Evolutionary conservation across 2,888 invertebrate genomes (phyloP), one percentile per base, ranked within the genome.

Genomic region (Dolichomitus sp.): DNA sequence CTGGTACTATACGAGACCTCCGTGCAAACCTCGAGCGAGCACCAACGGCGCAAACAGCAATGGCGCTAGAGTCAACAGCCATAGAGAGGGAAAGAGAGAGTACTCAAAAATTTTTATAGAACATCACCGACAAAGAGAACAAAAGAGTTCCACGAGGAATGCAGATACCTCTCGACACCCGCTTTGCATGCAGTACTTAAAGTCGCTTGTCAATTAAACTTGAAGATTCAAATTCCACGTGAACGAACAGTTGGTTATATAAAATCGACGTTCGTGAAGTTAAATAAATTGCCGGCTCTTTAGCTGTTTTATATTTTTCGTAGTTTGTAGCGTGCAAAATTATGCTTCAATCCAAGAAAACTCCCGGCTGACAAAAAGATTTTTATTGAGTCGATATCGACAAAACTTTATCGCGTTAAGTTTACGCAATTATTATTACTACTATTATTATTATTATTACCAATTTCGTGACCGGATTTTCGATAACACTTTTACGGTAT

Each of bases 1-100:
- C 42, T 23, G 14, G 70, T 65, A 65, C 48, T 80, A 65, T 70
- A 65, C 57, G 59, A 81, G 70, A 72, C 33, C 37, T 61, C 27
- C 37, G 40, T 61, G 61, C 50, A 77, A 68, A 77, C 59, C 76
- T 48, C 45, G 52, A 40, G 37, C 37, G 27, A 80, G 37, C 63
- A 54, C 37, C 45, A 61, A 81, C 63, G 70, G 48, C 52, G 69
- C 48, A 59, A 19, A 63, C 54, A 37, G 17, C 37, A 42, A 19
- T 23, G 33, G 23, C 52, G 57, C 40, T 45, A 42, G 17, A 33
- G 19, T 50, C 27, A 68, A 50, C 17, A 52, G 27, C 9, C 45
- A 30, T 0, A 48, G 50, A 7, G 50, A 7, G 50, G 11, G 50
- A 37, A 4, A 33, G 33, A 33, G 17, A 17, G 2, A 50, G 17